A percentile compares a stretch with the other conserved stretches of the same genome.
phyloP scores from a whole-genome alignment of 2,113 vertebrate species.

The Paracanthobrama guichenoti region DNA sequence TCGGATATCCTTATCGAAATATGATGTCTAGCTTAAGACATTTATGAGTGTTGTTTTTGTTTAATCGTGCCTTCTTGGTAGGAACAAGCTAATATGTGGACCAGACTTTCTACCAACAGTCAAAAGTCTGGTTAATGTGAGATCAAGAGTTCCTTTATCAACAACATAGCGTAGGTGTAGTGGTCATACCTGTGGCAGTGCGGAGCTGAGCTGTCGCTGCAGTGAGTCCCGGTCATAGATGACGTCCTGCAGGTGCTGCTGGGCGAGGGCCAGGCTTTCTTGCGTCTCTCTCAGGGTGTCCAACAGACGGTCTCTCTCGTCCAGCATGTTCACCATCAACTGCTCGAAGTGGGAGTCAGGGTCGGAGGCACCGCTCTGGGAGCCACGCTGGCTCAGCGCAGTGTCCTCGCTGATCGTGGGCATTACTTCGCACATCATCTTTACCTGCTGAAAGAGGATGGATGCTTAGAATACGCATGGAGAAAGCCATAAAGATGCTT shows the following conservation, averaged over 20 bases:
- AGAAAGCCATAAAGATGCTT: not conserved
- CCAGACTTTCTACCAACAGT: too few species aligned
- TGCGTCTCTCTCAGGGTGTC: conserved; percentile 98
- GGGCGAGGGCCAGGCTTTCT: conserved; percentile 93
- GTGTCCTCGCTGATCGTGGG: conserved; percentile 99
- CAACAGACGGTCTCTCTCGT: conserved; percentile 94
- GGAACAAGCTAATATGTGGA: too few species aligned
- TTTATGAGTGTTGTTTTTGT: not conserved
- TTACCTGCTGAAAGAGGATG: conserved; percentile 65
- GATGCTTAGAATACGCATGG: not conserved
- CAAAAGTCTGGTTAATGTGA: not conserved
- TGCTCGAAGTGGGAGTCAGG: conserved; percentile 99
- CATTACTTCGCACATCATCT: conserved; percentile 99
- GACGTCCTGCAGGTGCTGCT: conserved; percentile 96
- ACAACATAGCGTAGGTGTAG: not conserved
- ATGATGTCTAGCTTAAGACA: not conserved
- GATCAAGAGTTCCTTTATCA: too few species aligned
- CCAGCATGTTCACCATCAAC: conserved; percentile 99
- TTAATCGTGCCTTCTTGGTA: too few species aligned
- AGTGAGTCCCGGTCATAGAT: conserved; percentile 96
- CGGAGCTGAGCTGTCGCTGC: conserved; percentile 96
- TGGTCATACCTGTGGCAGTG: conserved; percentile 89
- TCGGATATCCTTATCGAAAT: not conserved
- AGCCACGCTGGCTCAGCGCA: conserved; percentile 95
- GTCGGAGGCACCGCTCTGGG: conserved; percentile 94